Base-by-base conservation (phyloP, 2,797 vertebrate species). In the Cetoscarus ocellatus region DNA sequence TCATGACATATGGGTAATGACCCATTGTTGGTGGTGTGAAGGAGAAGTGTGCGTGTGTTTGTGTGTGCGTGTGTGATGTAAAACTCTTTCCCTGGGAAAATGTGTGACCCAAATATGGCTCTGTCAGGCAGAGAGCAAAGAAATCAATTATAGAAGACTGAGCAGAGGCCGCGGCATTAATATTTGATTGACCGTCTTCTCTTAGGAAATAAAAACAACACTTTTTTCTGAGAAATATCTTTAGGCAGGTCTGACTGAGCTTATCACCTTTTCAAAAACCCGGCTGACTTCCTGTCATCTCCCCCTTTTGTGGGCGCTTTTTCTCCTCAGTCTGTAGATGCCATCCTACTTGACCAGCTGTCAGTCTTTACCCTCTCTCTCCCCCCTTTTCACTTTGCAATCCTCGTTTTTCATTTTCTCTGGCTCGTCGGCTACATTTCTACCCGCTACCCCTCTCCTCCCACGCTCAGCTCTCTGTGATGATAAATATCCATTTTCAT, bases 401-500 rank as follows among this genome's bases (percentile, higher is more conserved):
- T 67, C 69, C 44, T 52, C 10, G 0, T 68, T 70, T 85, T 79
- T 72, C 51, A 83, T 83, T 83, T 82, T 82, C 75, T 79, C 58
- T 53, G 76, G 61, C 75, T 81, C 34, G 7, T n/a, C 17, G 7
- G 73, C 68, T 82, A 64, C 56, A 69, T 67, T 75, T 69, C 42
- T 62, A 61, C 77, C 79, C 0, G 9, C 70, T 60, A 61, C 71
- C 67, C 38, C 63, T 72, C 82, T 59, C 80, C 73, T 74, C 83
- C 71, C 73, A 72, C 59, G 7, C 79, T 64, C 43, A 61, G 77
- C 85, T 79, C 79, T 57, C 69, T 61, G 61, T 40, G 75, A 89
- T 91, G 90, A 93, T 92, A 89, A 94, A 93, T 91, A 92, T 88
- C 89, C 83, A 90, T 93, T 93, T 94, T 86, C 87, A 90, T 91